These are phyloP conservation scores for Neoarius graeffei DNA, from an alignment of 2,113 vertebrate species.

Conservation along the genomic window DNA sequence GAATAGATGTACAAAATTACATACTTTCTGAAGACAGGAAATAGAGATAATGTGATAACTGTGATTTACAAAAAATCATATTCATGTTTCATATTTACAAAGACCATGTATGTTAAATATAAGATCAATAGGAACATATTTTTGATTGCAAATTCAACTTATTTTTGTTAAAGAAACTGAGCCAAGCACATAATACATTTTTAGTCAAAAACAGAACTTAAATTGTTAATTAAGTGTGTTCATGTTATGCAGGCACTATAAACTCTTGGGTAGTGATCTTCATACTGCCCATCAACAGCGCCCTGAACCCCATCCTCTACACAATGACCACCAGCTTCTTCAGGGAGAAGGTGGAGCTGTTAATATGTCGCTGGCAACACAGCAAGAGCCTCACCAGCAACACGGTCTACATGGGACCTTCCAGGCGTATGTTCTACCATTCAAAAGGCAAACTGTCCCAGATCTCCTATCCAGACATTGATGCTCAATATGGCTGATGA, in stretches of 20 bases:
- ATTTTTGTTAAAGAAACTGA: background rate
- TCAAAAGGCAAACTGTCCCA: slow-evolving; percentile 65
- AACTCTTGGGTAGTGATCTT: slow-evolving; percentile 80
- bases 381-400: slow-evolving; percentile 73
- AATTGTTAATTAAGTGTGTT: background rate
- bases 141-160: background rate
- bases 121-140: background rate
- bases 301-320: slow-evolving; percentile 81
- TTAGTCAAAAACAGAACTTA: background rate
- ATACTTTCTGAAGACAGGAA: background rate
- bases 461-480: slow-evolving; percentile 58
- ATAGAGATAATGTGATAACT: background rate
- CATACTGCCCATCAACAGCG: slow-evolving; percentile 81
- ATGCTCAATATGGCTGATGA: slow-evolving; percentile 65
- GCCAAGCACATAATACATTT: background rate
- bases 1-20: background rate
- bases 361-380: slow-evolving; percentile 72
- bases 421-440: slow-evolving; percentile 50
- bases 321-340: slow-evolving; percentile 81
- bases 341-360: slow-evolving; percentile 79
- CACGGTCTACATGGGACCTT: slow-evolving; percentile 64
- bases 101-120: background rate
- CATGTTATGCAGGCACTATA: slow-evolving; percentile 68
- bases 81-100: background rate
- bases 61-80: background rate